phyloP scores from a whole-genome alignment of 1,140 invertebrate genomes.

The Cyclargus thomasi region DNA sequence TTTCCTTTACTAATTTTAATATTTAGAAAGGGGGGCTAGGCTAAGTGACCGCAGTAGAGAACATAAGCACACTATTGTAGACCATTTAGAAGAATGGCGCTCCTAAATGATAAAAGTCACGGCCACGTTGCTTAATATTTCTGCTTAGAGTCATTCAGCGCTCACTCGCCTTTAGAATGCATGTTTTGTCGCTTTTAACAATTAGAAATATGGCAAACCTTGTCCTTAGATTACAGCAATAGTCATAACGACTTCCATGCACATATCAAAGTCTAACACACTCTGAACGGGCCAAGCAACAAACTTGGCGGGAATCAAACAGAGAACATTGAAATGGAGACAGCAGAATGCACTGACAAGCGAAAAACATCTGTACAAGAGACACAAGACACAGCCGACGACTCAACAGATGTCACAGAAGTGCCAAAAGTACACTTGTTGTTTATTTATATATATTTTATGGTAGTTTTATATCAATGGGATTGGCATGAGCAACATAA shows the following conservation, averaged over 20 bases:
- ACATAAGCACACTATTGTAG: not conserved
- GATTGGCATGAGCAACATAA: constrained; percentile 65
- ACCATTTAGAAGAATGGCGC: too few species aligned
- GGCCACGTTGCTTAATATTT: not conserved
- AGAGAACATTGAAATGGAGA: constrained; percentile 38
- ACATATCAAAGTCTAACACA: constrained; percentile 76
- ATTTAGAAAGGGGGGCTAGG: not conserved
- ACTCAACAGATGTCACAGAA: constrained; percentile 22
- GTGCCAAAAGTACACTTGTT: constrained; percentile 29
- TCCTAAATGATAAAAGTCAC: not conserved
- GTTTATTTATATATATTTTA: constrained; percentile 43
- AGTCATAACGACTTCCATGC: constrained; percentile 66
- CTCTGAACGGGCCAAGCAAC: constrained; percentile 56
- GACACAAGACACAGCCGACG: constrained; percentile 45
- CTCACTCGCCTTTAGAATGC: not conserved
- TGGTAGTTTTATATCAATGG: constrained; percentile 63
- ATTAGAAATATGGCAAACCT: constrained; percentile 9
- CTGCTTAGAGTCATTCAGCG: not conserved
- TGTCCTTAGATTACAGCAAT: constrained; percentile 25
- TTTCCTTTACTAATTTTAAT: not conserved
- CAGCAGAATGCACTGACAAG: constrained; percentile 32
- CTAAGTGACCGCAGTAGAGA: not conserved
- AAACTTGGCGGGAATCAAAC: constrained; percentile 40
- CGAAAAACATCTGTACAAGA: constrained; percentile 38
- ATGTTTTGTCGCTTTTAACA: constrained; percentile 10